Conservation (phyloP, 1,140 invertebrate species). For the Aphis gossypii region DNA sequence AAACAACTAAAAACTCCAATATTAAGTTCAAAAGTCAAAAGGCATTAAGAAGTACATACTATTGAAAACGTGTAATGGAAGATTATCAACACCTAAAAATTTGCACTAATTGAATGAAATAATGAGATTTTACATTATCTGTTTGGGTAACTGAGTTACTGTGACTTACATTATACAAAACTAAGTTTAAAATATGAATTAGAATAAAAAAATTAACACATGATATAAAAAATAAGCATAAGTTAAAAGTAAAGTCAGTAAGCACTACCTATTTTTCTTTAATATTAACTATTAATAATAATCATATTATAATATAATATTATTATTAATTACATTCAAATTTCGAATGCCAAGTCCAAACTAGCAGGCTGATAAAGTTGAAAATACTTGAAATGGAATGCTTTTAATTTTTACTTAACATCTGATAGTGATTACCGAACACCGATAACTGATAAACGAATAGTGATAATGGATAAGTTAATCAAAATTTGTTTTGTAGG, state of each 20-base stretch:
- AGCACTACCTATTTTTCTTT: neutral
- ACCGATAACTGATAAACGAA: too few relatives aligned
- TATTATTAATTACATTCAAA: too few relatives aligned
- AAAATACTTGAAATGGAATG: too few relatives aligned
- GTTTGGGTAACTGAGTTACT: neutral
- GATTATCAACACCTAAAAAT: neutral
- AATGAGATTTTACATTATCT: neutral
- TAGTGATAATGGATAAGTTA: slow-evolving; percentile 1
- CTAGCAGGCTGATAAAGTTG: too few relatives aligned
- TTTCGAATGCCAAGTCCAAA: too few relatives aligned
- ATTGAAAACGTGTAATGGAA: neutral
- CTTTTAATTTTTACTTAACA: neutral
- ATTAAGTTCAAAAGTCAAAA: neutral
- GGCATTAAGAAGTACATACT: neutral
- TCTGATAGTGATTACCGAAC: neutral
- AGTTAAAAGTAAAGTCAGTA: neutral
- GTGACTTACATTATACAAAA: neutral
- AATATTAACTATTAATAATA: neutral
- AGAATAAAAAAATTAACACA: too few relatives aligned
- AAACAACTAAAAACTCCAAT: neutral
- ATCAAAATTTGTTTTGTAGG: neutral
- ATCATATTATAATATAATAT: neutral
- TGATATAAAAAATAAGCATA: neutral
- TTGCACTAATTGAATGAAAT: slow-evolving; percentile 7
- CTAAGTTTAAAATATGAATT: neutral